Base-by-base conservation (phyloP, 2,888 invertebrate genomes). In the Philereme vetulata region DNA sequence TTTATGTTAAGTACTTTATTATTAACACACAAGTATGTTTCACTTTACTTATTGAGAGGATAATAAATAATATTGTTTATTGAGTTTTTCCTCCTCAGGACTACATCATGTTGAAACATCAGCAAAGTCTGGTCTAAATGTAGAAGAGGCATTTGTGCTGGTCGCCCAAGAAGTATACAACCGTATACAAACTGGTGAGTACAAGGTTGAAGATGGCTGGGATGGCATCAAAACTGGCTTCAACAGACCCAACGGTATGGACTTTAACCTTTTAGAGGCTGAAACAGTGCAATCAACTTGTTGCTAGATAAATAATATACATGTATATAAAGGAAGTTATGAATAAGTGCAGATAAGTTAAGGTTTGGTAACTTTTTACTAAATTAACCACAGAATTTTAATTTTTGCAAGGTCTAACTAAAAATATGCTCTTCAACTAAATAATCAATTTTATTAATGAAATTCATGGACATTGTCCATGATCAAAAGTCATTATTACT, bases 81-180 rank as follows among this genome's bases (percentile, higher is more conserved):
- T 7, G 21, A 21, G 1, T 42, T 33, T 35, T 43, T 49, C 43
- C 36, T 51, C 82, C 80, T 40, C 72, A 93, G 93, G 93, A 46
- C 93, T 99, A 69, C 97, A 97, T 84, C 98, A 97, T 77, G 95
- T 99, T 55, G 99, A 99, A 91, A 99, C 99, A n/a, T 98, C 98
- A 49, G 98, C 99, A 0, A 96, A 96, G 77, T 96, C 95, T 5
- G 98, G 99, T 5, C 93, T 96, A 61, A 98, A 98, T 84, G 98
- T 99, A 1, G 98, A 98, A 90, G 96, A 97, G 77, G 97, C 98
- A 7, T 99, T 99, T 86, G 95, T 95, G 60, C 94, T 95, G 70
- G 96, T 99, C 21, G 97, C 98, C 53, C 97, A 97, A 87, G 98
- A 98, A 85, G 96, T 97, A 4, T 97, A 97, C 85, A 96, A 96